These are phyloP conservation scores for Addax nasomaculatus DNA, from an alignment of 2,113 vertebrate species.

Conservation along the genomic window DNA sequence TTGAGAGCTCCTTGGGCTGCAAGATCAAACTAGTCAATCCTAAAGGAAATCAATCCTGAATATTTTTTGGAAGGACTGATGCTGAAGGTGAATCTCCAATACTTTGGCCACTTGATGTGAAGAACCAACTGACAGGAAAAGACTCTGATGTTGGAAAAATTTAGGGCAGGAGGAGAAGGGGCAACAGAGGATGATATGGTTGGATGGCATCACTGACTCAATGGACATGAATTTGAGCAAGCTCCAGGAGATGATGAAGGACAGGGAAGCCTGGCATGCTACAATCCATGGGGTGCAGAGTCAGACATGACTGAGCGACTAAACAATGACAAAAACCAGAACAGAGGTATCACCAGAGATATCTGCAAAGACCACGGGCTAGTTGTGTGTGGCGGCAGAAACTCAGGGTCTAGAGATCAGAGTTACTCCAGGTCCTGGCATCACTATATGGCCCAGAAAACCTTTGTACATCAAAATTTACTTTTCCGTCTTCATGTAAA, in stretches of 20 bases:
- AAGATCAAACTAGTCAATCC: not conserved
- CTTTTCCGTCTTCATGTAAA: not conserved
- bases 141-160: not conserved
- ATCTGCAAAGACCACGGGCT: not conserved
- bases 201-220: not conserved
- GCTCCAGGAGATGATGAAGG: not conserved
- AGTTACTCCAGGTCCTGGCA: not conserved
- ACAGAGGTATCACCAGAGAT: not conserved
- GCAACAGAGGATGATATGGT: not conserved
- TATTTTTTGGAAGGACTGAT: not conserved
- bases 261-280: not conserved
- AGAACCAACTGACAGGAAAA: not conserved
- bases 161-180: not conserved
- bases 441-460: not conserved
- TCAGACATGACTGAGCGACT: not conserved
- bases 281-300: not conserved
- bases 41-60: not conserved
- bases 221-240: not conserved
- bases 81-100: not conserved
- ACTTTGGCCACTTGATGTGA: not conserved
- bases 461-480: not conserved
- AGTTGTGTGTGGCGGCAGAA: not conserved
- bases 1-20: not conserved
- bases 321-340: not conserved
- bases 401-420: not conserved